phyloP scores from a whole-genome alignment of 2,888 invertebrate species.

The Acleris emargana region DNA sequence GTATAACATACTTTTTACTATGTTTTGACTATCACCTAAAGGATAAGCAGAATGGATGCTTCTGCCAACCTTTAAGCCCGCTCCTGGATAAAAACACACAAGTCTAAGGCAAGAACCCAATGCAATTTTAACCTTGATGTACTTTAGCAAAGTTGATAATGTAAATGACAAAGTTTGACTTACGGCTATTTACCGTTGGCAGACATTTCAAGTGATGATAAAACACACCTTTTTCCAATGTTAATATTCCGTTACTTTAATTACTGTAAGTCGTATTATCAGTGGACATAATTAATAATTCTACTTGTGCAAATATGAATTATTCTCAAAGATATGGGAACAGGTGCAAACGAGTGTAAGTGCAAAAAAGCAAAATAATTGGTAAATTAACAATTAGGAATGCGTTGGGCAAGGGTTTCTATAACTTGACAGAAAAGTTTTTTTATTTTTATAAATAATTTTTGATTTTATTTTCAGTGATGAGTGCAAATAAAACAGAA shows the following conservation, averaged over 20 bases:
- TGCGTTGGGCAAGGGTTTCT: background rate
- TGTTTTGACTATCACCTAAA: no score
- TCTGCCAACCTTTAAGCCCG: constrained; percentile 6
- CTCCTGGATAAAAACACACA: background rate
- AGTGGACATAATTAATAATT: constrained; percentile 11
- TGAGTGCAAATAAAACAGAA: no score
- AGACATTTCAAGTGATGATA: constrained; percentile 25
- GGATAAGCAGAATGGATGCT: constrained; percentile 4
- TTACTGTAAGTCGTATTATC: constrained; percentile 33
- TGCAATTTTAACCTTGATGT: background rate
- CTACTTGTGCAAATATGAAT: constrained; percentile 26
- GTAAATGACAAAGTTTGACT: background rate
- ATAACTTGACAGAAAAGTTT: background rate
- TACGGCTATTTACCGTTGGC: constrained; percentile 9
- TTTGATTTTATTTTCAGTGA: no score
- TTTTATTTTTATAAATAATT: background rate
- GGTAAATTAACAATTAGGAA: constrained; percentile 11
- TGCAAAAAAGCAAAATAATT: constrained; percentile 21
- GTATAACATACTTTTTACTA: no score
- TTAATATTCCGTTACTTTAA: constrained; percentile 32
- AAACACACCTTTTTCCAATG: constrained; percentile 34
- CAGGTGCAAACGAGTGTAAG: constrained; percentile 30
- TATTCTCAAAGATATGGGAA: constrained; percentile 20
- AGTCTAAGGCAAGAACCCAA: background rate
- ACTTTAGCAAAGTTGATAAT: background rate